Evolutionary conservation across 2,113 vertebrate genomes (phyloP).

Genomic region (Malaclemys terrapin): DNA sequence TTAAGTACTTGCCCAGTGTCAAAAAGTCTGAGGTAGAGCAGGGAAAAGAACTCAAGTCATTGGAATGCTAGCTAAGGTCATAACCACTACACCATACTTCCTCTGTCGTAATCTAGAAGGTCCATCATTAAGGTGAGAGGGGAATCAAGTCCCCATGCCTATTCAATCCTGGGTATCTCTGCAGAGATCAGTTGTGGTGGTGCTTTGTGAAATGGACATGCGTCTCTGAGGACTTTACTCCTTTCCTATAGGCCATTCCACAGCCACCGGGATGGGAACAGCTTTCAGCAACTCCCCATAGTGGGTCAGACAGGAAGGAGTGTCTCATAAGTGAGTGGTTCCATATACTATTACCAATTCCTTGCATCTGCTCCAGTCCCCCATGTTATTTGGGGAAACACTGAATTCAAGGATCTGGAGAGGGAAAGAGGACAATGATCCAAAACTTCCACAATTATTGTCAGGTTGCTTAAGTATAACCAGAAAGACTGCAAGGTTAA

Average conservation of each 20-base stretch:
- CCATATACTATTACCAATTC: rapidly evolving
- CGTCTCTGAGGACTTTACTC: rapidly evolving
- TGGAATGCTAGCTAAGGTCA: background rate
- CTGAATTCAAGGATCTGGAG: background rate
- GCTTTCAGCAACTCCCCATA: background rate
- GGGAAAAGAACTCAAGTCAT: background rate
- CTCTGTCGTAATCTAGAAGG: too few species aligned
- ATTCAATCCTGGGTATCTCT: background rate
- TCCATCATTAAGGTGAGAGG: background rate
- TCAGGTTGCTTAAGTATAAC: background rate
- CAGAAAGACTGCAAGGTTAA: background rate
- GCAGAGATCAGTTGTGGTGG: background rate
- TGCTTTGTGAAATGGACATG: background rate
- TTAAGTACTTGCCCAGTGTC: background rate
- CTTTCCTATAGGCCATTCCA: rapidly evolving
- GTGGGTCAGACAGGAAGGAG: background rate
- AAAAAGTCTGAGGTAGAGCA: background rate
- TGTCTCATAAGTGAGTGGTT: background rate
- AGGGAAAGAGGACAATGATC: background rate
- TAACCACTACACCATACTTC: background rate
- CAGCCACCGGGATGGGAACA: background rate
- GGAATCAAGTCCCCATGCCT: background rate
- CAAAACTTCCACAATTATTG: rapidly evolving
- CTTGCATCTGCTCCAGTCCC: background rate
- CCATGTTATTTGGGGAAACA: rapidly evolving